Conservation (phyloP, 2,113 vertebrate genomes). For the Holacanthus passer region DNA sequence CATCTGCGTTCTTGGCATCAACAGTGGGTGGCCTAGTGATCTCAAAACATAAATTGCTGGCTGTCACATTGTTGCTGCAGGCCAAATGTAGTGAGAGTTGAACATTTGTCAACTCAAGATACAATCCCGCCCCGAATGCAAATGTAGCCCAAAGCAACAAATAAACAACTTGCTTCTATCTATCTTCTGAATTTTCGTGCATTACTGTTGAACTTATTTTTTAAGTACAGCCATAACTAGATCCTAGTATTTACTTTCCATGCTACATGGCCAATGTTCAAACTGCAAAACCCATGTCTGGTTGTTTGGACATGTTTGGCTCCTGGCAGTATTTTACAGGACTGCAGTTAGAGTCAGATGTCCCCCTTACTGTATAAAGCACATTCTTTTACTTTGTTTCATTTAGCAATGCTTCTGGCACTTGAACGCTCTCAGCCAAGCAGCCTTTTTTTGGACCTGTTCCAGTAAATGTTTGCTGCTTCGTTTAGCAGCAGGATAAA, state of each 20-base stretch:
- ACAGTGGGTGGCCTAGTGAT: constrained; percentile 25
- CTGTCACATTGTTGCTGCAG: constrained; percentile 16
- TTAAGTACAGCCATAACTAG: constrained; percentile 6
- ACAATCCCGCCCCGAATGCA: background rate
- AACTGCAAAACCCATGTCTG: constrained; percentile 2
- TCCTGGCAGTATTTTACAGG: constrained; percentile 50
- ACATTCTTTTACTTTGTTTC: constrained; percentile 32
- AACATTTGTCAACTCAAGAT: constrained; percentile 29
- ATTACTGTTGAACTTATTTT: too few species aligned
- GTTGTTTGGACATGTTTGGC: constrained; percentile 43
- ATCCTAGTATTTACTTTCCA: constrained; percentile 8
- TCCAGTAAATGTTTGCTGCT: constrained; percentile 41
- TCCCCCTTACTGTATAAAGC: constrained; percentile 20
- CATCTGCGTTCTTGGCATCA: background rate
- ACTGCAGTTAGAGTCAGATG: constrained; percentile 33
- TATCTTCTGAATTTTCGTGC: too few species aligned
- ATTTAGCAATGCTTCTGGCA: constrained; percentile 15
- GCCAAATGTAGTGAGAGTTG: constrained; percentile 17
- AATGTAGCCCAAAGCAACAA: constrained; percentile 2
- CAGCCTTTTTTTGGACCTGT: constrained; percentile 8
- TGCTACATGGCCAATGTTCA: constrained; percentile 8
- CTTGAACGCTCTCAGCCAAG: constrained; percentile 36
- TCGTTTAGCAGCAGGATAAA: constrained; percentile 49
- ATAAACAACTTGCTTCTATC: background rate
- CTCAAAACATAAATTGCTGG: constrained; percentile 34